A percentile compares a stretch with the other conserved stretches of the same genome.
Conservation (phyloP, 2,113 vertebrate species). For the Platichthys stellatus region DNA sequence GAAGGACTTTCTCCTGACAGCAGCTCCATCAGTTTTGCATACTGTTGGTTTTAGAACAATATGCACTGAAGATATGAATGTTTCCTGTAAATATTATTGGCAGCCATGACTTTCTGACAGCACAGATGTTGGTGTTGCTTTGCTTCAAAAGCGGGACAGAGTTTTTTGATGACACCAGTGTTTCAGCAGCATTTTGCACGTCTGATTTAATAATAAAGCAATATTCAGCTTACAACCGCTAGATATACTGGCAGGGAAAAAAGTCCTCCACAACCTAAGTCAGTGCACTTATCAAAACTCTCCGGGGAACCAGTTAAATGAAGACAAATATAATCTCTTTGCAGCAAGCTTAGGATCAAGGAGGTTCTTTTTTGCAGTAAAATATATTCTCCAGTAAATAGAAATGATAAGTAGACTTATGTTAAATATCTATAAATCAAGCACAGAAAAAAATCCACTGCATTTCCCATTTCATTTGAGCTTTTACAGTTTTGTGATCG, state of each 20-base stretch:
- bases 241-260: conserved; percentile 38
- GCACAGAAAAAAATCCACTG: no score
- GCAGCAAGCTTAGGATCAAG: not conserved
- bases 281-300: conserved; percentile 7
- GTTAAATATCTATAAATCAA: no score
- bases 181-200: conserved; percentile 48
- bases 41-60: conserved; percentile 64
- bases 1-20: conserved; percentile 49
- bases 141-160: conserved; percentile 43
- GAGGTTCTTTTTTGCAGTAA: not conserved
- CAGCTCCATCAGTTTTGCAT: conserved; percentile 62
- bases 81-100: conserved; percentile 58
- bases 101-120: conserved; percentile 68
- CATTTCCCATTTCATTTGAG: no score
- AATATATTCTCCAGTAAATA: not conserved
- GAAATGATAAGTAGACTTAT: no score
- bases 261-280: conserved; percentile 15
- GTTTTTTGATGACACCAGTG: conserved; percentile 56
- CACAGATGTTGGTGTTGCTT: conserved; percentile 57
- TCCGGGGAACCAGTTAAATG: conserved; percentile 2
- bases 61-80: conserved; percentile 51
- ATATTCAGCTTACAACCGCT: conserved; percentile 26
- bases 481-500: not conserved
- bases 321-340: conserved; percentile 10
- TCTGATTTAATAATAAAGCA: conserved; percentile 67